Percentiles rank a stretch among this genome's conserved stretches.
Conservation (phyloP, 2,888 invertebrate species). For the Cheiracanthium punctorium region DNA sequence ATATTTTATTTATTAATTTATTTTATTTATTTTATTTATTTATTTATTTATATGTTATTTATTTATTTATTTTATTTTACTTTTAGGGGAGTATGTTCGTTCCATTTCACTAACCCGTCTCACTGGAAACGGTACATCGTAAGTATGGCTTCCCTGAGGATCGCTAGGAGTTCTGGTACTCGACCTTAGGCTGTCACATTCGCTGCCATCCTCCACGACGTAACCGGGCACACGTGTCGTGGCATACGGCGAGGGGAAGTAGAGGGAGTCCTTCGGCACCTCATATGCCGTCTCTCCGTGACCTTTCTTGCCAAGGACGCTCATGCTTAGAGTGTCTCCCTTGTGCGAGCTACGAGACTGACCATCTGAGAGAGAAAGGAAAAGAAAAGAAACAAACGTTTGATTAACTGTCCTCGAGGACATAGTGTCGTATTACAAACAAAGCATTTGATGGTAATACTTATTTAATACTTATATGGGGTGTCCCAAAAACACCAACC, state of each 20-base stretch:
- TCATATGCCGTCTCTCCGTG: slow-evolving; percentile 64
- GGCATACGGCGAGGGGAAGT: slow-evolving; percentile 70
- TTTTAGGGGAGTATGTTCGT: slow-evolving; percentile 21
- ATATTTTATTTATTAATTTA: too few relatives aligned
- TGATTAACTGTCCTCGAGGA: too few relatives aligned
- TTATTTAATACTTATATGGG: too few relatives aligned
- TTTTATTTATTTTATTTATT: too few relatives aligned
- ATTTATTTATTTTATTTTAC: too few relatives aligned
- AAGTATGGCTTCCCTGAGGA: slow-evolving; percentile 69
- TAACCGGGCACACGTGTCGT: slow-evolving; percentile 67
- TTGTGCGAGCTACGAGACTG: slow-evolving; percentile 60
- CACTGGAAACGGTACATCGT: slow-evolving; percentile 71
- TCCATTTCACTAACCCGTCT: slow-evolving; percentile 69
- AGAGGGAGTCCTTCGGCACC: slow-evolving; percentile 66
- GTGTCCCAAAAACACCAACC: too few relatives aligned
- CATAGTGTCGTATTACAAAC: too few relatives aligned
- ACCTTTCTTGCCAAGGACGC: slow-evolving; percentile 57
- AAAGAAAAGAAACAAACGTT: too few relatives aligned
- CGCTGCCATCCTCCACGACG: slow-evolving; percentile 68
- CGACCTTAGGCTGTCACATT: slow-evolving; percentile 70
- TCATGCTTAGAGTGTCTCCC: slow-evolving; percentile 68
- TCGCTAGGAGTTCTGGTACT: slow-evolving; percentile 70
- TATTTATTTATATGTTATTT: too few relatives aligned
- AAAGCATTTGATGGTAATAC: too few relatives aligned
- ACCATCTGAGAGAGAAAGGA: slow-evolving; percentile 36